Evolutionary conservation across 2,113 vertebrate genomes (phyloP).

Genomic region (Eleginops maclovinus): DNA sequence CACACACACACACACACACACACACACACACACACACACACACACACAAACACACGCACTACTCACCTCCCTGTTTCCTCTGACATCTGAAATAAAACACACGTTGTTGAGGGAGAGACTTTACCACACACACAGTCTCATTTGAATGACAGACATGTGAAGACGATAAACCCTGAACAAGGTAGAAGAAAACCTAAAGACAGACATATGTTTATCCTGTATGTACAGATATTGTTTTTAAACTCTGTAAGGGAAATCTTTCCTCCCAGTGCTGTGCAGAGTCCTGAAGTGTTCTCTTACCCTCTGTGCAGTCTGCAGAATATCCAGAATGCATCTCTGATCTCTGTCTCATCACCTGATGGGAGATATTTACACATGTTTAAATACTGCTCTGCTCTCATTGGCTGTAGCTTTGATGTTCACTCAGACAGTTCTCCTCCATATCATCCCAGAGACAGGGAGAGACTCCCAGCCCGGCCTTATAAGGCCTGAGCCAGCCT

Average conservation of each 20-base stretch:
- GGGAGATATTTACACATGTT: not conserved
- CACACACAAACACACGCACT: not conserved
- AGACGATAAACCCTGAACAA: not conserved
- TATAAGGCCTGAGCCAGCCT: conserved; percentile 79
- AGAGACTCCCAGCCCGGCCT: conserved; percentile 67
- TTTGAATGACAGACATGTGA: too few species aligned
- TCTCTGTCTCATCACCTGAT: conserved; percentile 19
- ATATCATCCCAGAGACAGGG: not conserved
- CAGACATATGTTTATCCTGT: not conserved
- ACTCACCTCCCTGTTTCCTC: conserved; percentile 11
- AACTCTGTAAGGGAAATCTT: not conserved
- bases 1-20: not conserved
- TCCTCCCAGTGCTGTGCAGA: too few species aligned
- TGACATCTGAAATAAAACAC: conserved; percentile 21
- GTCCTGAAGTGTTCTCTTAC: not conserved
- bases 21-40: not conserved
- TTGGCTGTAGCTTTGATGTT: not conserved
- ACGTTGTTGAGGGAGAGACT: not conserved
- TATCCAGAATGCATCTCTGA: not conserved
- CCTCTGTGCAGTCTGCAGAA: not conserved
- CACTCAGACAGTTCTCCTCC: not conserved
- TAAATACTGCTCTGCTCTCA: not conserved
- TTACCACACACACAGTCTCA: not conserved
- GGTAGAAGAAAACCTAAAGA: not conserved
- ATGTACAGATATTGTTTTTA: not conserved